Conservation (phyloP, 2,113 vertebrate genomes). For the Menidia beryllina region DNA sequence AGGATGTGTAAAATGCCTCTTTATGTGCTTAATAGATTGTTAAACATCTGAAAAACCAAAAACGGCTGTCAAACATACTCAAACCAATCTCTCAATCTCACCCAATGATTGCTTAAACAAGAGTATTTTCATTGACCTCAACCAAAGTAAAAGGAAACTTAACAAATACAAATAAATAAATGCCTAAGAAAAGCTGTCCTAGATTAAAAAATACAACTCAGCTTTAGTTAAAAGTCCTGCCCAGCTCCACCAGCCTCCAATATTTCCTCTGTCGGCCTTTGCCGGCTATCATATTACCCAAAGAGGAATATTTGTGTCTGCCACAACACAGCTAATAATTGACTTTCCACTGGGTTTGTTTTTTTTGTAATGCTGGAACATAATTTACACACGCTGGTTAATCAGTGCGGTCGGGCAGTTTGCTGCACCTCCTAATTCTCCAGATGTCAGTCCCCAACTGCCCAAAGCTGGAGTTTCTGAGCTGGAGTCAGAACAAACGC, state of each 20-base stretch:
- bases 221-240: background rate
- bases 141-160: background rate
- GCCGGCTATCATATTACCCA: background rate
- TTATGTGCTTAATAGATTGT: background rate
- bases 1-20: background rate
- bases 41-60: background rate
- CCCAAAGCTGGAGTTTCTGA: background rate
- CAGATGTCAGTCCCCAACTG: background rate
- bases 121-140: background rate
- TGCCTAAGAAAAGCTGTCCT: too few species aligned
- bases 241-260: background rate
- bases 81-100: too few species aligned
- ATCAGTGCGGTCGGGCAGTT: background rate
- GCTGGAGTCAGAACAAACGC: slow-evolving; percentile 52
- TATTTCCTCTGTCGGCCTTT: background rate
- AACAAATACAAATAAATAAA: background rate
- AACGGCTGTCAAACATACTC: background rate
- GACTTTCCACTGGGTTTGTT: background rate
- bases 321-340: background rate
- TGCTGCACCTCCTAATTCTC: background rate
- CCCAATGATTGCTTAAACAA: background rate
- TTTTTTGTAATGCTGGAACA: background rate
- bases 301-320: background rate
- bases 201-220: too few species aligned
- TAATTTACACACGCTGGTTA: background rate